Conservation (phyloP, 2,888 invertebrate species). For the Andrena bicolor region DNA sequence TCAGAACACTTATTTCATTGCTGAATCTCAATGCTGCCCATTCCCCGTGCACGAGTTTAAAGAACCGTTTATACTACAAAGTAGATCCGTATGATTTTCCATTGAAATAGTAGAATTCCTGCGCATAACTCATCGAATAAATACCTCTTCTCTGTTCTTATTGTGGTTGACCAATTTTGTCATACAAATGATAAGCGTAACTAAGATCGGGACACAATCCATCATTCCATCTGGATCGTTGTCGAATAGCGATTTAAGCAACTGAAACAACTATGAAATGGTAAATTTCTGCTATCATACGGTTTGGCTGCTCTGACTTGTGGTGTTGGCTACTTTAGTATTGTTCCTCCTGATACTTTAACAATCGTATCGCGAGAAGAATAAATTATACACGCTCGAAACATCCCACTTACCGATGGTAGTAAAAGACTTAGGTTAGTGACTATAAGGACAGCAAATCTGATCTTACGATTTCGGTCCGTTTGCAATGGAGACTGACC, state of each 20-base stretch:
- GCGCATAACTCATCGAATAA: not conserved
- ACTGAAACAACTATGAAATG: not conserved
- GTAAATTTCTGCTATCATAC: not conserved
- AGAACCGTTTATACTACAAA: slow-evolving; percentile 26
- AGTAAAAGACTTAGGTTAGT: not conserved
- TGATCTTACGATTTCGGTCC: not conserved
- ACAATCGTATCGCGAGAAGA: too few relatives aligned
- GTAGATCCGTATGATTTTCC: not conserved
- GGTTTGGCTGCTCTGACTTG: not conserved
- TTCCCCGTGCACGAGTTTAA: slow-evolving; percentile 4
- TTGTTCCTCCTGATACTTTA: too few relatives aligned
- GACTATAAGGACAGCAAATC: not conserved
- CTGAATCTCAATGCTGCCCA: not conserved
- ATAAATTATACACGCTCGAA: too few relatives aligned
- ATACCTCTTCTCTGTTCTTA: slow-evolving; percentile 8
- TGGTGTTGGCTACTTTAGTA: too few relatives aligned
- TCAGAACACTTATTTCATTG: not conserved
- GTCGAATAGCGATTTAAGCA: not conserved
- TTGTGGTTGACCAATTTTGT: slow-evolving; percentile 24
- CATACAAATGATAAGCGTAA: not conserved
- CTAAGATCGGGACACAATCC: slow-evolving; percentile 11
- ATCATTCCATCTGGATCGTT: slow-evolving; percentile 12
- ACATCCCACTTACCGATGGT: slow-evolving; percentile 21
- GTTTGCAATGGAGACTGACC: slow-evolving; percentile 6
- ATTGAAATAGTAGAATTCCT: not conserved